Evolutionary conservation across 2,797 vertebrate genomes (phyloP).

Genomic region (Diglossa cyanea): DNA sequence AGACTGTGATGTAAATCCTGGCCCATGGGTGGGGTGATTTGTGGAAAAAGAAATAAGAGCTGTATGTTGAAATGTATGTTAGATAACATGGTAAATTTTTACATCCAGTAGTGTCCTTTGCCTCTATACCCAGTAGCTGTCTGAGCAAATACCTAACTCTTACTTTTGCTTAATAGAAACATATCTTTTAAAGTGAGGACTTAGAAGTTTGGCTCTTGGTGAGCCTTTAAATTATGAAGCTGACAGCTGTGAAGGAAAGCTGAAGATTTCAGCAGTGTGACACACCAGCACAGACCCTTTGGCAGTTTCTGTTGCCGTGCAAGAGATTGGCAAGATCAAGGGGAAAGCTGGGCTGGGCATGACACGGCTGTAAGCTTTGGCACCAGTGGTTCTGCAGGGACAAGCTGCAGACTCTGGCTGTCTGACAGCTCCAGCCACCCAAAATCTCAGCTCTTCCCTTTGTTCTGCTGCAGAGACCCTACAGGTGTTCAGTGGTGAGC

Average conservation of each 20-base stretch:
- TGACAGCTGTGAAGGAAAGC: neutral
- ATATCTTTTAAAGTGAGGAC: neutral
- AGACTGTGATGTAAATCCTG: neutral
- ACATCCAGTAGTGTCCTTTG: neutral
- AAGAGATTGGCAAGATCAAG: neutral
- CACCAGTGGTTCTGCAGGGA: neutral
- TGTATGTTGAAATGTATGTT: neutral
- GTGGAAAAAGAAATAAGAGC: neutral
- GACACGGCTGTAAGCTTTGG: accelerated
- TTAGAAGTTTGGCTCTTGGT: neutral
- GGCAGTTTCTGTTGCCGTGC: neutral
- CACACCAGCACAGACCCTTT: neutral
- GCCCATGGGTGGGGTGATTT: neutral
- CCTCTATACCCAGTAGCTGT: neutral
- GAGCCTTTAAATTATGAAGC: neutral
- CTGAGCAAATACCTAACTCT: neutral
- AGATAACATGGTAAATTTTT: neutral
- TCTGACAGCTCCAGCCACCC: neutral
- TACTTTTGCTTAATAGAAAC: neutral
- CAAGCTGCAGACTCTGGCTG: neutral
- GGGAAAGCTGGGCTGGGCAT: accelerated
- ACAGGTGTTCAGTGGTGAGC: neutral
- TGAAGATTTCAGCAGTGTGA: neutral
- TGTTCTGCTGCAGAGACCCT: neutral
- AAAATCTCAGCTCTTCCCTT: neutral